Evolutionary conservation across 2,888 invertebrate species (phyloP).

Genomic region (Parnassius smintheus): DNA sequence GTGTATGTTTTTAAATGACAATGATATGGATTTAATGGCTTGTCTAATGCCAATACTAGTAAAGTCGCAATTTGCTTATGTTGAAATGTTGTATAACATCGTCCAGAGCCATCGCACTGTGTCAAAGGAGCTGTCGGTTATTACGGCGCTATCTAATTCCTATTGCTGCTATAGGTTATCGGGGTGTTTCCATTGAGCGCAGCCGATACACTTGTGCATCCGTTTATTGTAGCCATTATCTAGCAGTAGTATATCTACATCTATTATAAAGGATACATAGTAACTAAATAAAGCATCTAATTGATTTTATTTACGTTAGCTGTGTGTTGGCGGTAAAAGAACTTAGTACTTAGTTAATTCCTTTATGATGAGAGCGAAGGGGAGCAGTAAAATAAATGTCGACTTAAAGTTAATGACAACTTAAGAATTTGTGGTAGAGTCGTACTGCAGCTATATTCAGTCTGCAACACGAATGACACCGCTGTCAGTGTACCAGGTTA

Average conservation of each 20-base stretch:
- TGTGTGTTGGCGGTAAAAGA: no score
- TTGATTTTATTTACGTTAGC: no score
- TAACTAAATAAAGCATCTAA: not conserved
- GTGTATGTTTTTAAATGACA: no score
- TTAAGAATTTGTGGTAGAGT: no score
- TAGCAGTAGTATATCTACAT: slow-evolving; percentile 1
- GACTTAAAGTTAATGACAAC: no score
- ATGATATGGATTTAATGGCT: not conserved
- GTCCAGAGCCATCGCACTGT: slow-evolving; percentile 42
- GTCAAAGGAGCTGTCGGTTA: slow-evolving; percentile 60
- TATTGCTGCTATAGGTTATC: slow-evolving; percentile 57
- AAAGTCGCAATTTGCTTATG: no score
- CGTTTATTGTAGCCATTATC: slow-evolving; percentile 35
- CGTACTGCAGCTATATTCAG: no score
- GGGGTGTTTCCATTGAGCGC: slow-evolving; percentile 39
- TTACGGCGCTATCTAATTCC: slow-evolving; percentile 33
- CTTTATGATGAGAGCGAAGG: no score
- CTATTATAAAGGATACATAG: slow-evolving; percentile 8
- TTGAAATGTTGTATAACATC: slow-evolving; percentile 33
- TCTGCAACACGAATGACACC: no score
- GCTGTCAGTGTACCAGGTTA: no score
- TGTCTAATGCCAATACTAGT: not conserved
- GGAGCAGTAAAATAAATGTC: no score
- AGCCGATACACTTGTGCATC: slow-evolving; percentile 46
- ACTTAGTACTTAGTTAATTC: no score